phyloP scores from a whole-genome alignment of 2,888 invertebrate species.

The Bruchidius siliquastri region DNA sequence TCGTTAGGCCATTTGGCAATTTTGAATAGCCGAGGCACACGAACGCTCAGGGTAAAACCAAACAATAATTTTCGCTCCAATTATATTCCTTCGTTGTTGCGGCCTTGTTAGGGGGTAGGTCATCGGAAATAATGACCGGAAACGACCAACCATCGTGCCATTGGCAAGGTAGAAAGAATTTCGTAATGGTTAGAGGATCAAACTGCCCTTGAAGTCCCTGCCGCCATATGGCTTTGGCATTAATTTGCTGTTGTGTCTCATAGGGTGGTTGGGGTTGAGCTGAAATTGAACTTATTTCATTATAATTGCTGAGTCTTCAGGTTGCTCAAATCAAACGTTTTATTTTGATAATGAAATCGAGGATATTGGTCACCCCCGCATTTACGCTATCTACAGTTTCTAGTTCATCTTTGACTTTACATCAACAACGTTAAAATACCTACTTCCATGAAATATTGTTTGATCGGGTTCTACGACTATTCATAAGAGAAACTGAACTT shows the following conservation, averaged over 20 bases:
- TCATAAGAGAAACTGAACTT: too few species aligned
- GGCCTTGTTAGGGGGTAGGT: conserved; percentile 33
- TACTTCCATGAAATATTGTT: too few species aligned
- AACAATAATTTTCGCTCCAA: conserved; percentile 33
- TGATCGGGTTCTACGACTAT: too few species aligned
- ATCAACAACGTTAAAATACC: too few species aligned
- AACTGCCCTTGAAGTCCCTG: not conserved
- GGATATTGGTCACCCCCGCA: too few species aligned
- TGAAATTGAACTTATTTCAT: too few species aligned
- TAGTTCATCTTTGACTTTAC: too few species aligned
- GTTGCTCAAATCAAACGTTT: too few species aligned
- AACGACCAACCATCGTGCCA: conserved; percentile 15
- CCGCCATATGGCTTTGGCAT: not conserved
- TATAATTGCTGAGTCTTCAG: too few species aligned
- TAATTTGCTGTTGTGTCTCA: not conserved
- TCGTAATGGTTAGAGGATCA: not conserved
- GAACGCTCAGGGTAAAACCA: conserved; percentile 7
- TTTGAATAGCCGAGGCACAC: not conserved
- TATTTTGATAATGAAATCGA: too few species aligned
- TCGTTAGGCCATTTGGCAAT: not conserved
- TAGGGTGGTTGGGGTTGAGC: too few species aligned
- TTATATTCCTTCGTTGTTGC: conserved; percentile 37
- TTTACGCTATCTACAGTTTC: too few species aligned
- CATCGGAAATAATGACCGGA: conserved; percentile 34
- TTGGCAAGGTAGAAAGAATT: not conserved